Conservation (phyloP, 2,888 invertebrate species). For the Mythimna lalbum region DNA sequence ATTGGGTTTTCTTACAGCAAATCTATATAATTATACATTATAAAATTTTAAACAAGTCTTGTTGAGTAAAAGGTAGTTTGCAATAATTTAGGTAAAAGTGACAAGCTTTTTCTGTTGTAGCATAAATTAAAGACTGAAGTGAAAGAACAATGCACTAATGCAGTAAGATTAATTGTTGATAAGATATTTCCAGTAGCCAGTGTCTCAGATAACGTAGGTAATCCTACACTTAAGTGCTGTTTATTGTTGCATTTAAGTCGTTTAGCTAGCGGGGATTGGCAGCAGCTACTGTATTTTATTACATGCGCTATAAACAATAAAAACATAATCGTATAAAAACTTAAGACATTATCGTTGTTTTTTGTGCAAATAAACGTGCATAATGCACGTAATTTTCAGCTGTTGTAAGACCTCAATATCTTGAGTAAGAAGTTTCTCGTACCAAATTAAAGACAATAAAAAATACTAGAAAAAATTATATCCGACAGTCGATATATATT, state of each 20-base stretch:
- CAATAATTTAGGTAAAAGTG: background rate
- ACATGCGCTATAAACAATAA: constrained; percentile 7
- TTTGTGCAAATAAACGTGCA: background rate
- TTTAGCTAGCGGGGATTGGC: constrained; percentile 20
- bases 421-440: background rate
- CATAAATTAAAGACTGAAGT: background rate
- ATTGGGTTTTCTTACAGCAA: too few relatives aligned
- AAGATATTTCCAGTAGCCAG: constrained; percentile 33
- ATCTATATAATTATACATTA: too few relatives aligned
- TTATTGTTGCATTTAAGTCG: constrained; percentile 25
- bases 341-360: too few relatives aligned
- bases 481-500: constrained; percentile 1
- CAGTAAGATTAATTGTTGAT: background rate
- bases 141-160: constrained; percentile 4
- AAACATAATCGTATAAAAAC: constrained; percentile 13
- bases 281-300: constrained; percentile 38
- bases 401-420: background rate
- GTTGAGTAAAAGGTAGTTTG: background rate
- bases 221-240: constrained; percentile 27
- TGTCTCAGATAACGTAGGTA: constrained; percentile 43
- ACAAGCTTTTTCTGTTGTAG: background rate
- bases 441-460: constrained; percentile 3
- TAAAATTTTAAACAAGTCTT: background rate
- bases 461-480: background rate
- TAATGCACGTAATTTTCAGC: background rate